Base-by-base conservation (phyloP, 2,113 vertebrate genomes). In the Xiphophorus maculatus region DNA sequence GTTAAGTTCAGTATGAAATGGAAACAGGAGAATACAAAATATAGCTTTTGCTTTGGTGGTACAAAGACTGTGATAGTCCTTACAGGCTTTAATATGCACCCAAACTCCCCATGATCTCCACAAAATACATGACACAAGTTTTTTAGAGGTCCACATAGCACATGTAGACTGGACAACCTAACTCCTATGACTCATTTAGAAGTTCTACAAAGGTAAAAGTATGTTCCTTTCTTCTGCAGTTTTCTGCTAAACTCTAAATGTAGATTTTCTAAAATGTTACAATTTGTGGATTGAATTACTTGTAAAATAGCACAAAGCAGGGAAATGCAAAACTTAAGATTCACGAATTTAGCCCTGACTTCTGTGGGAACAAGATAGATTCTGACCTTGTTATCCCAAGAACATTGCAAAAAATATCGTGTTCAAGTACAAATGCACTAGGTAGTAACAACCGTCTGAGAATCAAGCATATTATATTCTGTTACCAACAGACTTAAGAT, bases 331-430 rank as follows among this genome's bases (percentile, higher is more conserved):
- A 86, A 32, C 82, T 76, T 58, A 85, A 79, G 68, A 90, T 82
- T 88, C 17, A 1, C 64, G 68, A 88, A 76, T 76, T 92, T 90
- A 88, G 60, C 88, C 84, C 86, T 91, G 87, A 93, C 85, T 87
- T 90, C 86, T 87, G 77, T 62, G 32, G 63, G 76, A 82, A 60
- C 42, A 87, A 71, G 30, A 15, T 67, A 71, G 71, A 73, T 63
- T 30, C 58, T 76, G 37, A 74, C n/a, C 17, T 61, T 62, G 37
- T 61, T 35, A 58, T 67, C 40, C 33, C 30, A 62, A 40, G 33
- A 77, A 35, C 62, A 22, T 63, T 40, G 64, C 60, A 70, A 62
- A 74, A 30, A 40, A 65, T 32, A 51, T 4, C 17, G 13, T 15
- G 69, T 51, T 19, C 62, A 72, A 68, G 25, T 58, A n/a, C 51